Conservation (phyloP, 2,113 vertebrate species). For the Probosciger aterrimus region DNA sequence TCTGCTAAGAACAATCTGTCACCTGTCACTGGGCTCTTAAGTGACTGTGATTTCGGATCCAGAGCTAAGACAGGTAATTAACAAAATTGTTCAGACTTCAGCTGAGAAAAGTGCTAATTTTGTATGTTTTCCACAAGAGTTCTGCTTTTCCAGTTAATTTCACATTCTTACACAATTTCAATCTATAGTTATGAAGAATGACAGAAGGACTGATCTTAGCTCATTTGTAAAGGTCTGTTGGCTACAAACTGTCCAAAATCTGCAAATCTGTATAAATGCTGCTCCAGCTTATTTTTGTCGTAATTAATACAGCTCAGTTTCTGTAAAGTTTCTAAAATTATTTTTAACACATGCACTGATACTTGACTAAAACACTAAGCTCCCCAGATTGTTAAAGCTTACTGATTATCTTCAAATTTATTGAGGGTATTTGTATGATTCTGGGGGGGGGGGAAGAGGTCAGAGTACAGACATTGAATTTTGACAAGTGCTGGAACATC, state of each 20-base stretch:
- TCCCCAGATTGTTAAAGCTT: neutral
- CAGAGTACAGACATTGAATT: neutral
- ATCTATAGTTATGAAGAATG: neutral
- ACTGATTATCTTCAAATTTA: neutral
- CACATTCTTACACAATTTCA: neutral
- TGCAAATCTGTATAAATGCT: neutral
- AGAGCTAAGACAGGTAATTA: conserved; percentile 25
- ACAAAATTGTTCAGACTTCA: neutral
- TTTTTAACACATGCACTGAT: neutral
- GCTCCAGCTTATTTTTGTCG: neutral
- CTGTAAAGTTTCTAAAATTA: neutral
- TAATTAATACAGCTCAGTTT: neutral
- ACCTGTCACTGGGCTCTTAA: conserved; percentile 5
- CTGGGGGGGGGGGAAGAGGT: neutral
- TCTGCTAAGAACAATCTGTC: conserved; percentile 10
- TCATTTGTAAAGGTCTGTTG: neutral
- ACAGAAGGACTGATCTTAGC: neutral
- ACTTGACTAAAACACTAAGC: neutral
- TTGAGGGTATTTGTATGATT: neutral
- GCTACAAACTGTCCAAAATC: neutral
- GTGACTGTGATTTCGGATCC: neutral
- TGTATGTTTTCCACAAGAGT: neutral
- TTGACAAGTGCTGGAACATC: neutral
- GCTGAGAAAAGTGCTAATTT: neutral
- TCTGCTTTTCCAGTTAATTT: neutral